Percentiles rank a stretch among this genome's conserved stretches.
phyloP scores from a whole-genome alignment of 1,140 invertebrate genomes.

The Lordiphosa mommai region DNA sequence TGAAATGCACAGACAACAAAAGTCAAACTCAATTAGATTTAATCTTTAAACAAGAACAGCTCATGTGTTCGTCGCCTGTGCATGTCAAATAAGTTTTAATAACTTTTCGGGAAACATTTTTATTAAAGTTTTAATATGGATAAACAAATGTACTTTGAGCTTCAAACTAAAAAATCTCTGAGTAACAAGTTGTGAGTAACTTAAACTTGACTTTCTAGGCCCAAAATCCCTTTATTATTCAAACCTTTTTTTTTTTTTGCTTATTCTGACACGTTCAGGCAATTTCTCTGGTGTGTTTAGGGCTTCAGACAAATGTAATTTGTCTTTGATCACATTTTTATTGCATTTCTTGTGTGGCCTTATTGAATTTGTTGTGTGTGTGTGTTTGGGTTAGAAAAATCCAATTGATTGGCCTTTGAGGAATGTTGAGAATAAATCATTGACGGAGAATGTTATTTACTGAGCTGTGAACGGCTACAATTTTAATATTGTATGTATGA shows the following conservation, averaged over 20 bases:
- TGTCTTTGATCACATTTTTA: conserved; percentile 12
- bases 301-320: conserved; percentile 16
- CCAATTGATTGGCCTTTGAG: conserved; percentile 19
- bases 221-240: too few species aligned
- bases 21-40: conserved; percentile 54
- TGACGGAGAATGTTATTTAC: neutral
- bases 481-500: too few species aligned
- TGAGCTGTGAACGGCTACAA: too few species aligned
- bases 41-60: conserved; percentile 9
- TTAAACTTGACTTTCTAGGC: neutral
- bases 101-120: conserved; percentile 9
- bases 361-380: conserved; percentile 28
- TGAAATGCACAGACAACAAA: conserved; percentile 69
- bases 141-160: too few species aligned
- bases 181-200: neutral
- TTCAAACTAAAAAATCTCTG: neutral
- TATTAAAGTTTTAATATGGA: conserved; percentile 3
- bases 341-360: conserved; percentile 13
- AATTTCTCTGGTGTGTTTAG: conserved; percentile 21
- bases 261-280: conserved; percentile 47
- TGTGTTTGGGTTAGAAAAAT: conserved; percentile 14
- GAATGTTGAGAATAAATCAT: conserved; percentile 23
- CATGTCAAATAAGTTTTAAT: conserved; percentile 13
- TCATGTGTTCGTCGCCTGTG: neutral
- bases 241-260: conserved; percentile 13